phyloP scores from a whole-genome alignment of 2,888 invertebrate species.

The Torymus texanus region DNA sequence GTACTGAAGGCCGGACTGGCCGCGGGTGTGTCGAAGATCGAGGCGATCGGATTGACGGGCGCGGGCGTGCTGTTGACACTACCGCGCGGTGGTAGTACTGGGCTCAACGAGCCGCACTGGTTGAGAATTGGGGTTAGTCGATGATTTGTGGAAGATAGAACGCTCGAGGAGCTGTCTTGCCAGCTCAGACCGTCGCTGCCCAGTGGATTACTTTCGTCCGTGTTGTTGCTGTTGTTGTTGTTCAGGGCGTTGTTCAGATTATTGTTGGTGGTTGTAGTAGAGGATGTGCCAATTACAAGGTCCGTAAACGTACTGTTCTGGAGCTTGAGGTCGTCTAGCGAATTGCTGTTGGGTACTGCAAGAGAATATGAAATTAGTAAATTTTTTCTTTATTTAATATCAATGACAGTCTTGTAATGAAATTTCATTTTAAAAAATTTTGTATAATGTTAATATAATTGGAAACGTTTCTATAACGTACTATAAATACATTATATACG shows the following conservation, averaged over 20 bases:
- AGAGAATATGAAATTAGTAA: not conserved
- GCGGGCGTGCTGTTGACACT: slow-evolving; percentile 58
- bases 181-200: slow-evolving; percentile 60
- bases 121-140: slow-evolving; percentile 69
- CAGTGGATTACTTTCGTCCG: slow-evolving; percentile 55
- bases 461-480: too few species aligned
- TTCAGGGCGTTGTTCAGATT: slow-evolving; percentile 59
- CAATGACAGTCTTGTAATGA: too few species aligned
- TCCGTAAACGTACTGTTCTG: slow-evolving; percentile 64
- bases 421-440: not conserved
- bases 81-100: slow-evolving; percentile 65
- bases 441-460: not conserved
- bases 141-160: slow-evolving; percentile 61
- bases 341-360: slow-evolving; percentile 70
- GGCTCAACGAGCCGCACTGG: slow-evolving; percentile 68
- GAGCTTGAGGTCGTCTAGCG: slow-evolving; percentile 71
- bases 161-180: slow-evolving; percentile 67
- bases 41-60: slow-evolving; percentile 49
- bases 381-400: too few species aligned
- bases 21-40: slow-evolving; percentile 66
- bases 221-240: slow-evolving; percentile 56
- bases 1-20: slow-evolving; percentile 72
- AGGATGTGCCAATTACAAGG: not conserved
- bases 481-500: not conserved
- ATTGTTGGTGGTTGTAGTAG: slow-evolving; percentile 35